Conservation (phyloP, 2,797 vertebrate species). For the Enteromius unitaeniatus region DNA sequence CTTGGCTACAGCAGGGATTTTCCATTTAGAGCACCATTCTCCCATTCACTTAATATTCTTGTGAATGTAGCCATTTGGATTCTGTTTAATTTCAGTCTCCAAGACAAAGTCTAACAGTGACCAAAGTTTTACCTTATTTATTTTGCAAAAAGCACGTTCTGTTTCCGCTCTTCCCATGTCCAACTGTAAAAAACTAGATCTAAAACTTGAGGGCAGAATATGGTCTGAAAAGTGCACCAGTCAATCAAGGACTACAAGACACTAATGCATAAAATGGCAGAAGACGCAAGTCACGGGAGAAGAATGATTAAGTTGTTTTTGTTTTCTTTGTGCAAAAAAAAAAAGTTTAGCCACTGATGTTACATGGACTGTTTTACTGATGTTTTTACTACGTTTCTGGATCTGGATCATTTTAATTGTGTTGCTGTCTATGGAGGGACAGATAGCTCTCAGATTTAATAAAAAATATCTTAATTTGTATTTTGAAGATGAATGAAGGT, state of each 20-base stretch:
- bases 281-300: too few species aligned
- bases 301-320: too few species aligned
- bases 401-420: too few species aligned
- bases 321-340: too few species aligned
- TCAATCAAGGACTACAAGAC: background rate
- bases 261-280: background rate
- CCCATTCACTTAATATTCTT: conserved; percentile 13
- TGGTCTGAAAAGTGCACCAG: background rate
- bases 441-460: too few species aligned
- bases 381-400: too few species aligned
- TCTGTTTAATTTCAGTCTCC: background rate
- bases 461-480: too few species aligned
- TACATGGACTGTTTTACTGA: too few species aligned
- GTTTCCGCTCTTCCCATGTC: background rate
- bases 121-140: background rate
- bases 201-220: conserved; percentile 7
- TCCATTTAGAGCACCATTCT: background rate
- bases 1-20: conserved; percentile 17
- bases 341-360: too few species aligned
- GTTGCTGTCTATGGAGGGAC: too few species aligned
- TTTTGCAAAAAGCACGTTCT: background rate
- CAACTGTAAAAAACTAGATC: background rate
- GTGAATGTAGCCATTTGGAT: conserved; percentile 17
- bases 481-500: too few species aligned
- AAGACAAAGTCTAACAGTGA: conserved; percentile 17